Conservation (phyloP, 2,888 invertebrate genomes). For the Drosophila demipolita region DNA sequence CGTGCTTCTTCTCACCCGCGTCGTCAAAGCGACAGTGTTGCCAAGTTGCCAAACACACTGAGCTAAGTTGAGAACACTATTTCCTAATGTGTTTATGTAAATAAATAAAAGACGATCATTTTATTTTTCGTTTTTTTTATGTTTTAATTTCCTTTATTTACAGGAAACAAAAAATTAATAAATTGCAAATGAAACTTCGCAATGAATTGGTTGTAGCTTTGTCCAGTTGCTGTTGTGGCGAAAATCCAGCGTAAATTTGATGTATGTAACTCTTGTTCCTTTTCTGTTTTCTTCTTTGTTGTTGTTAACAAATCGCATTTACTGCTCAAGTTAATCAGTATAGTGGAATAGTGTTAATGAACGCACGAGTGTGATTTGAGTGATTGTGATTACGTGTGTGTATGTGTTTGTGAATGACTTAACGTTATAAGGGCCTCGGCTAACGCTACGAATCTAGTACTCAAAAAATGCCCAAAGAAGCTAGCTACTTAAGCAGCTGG, state of each 20-base stretch:
- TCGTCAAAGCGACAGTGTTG: slow-evolving; percentile 49
- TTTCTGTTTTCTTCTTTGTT: slow-evolving; percentile 37
- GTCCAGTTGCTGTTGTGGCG: slow-evolving; percentile 47
- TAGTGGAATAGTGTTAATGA: slow-evolving; percentile 66
- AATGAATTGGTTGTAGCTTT: slow-evolving; percentile 78
- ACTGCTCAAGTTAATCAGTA: slow-evolving; percentile 48
- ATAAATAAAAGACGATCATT: slow-evolving; percentile 3
- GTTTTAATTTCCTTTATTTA: slow-evolving; percentile 80
- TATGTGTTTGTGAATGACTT: slow-evolving; percentile 52
- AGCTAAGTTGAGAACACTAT: not conserved
- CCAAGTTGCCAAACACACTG: slow-evolving; percentile 21
- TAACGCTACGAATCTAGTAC: slow-evolving; percentile 66
- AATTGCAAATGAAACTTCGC: slow-evolving; percentile 70
- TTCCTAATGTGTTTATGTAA: not conserved
- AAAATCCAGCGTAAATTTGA: slow-evolving; percentile 58
- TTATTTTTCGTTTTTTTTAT: slow-evolving; percentile 51
- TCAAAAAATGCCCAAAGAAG: slow-evolving; percentile 52
- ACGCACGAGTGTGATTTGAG: slow-evolving; percentile 40
- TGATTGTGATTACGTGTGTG: slow-evolving; percentile 16
- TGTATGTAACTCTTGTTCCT: slow-evolving; percentile 55
- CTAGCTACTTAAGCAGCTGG: slow-evolving; percentile 56
- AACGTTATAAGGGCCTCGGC: slow-evolving; percentile 60
- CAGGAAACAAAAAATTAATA: slow-evolving; percentile 76
- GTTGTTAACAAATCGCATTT: slow-evolving; percentile 50
- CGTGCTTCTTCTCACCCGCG: slow-evolving; percentile 63